Base-by-base conservation (phyloP, 92 coral and sea anemone species). In the Epizoanthus rinbou region DNA sequence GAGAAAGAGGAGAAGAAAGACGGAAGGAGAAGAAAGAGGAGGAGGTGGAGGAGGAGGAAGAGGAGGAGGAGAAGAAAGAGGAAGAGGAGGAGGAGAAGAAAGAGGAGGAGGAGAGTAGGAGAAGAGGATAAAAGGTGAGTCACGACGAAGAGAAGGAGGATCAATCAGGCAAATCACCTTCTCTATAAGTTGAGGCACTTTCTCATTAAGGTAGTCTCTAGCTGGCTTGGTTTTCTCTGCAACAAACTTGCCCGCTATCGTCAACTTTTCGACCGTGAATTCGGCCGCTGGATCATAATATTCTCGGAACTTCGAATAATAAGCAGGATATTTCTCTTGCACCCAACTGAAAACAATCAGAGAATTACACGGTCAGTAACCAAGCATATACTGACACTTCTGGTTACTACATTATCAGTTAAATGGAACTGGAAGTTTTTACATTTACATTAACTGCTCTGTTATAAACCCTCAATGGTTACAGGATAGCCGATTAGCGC, bases 221-320 rank as follows among this genome's bases (percentile, higher is more conserved):
- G 95, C 97, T 37, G 99, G 99, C 74, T 91, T 84, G 33, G 97
- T 94, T 68, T 86, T 80, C 64, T 94, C 92, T 8, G 97, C 98
- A 56, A 92, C 80, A 76, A 86, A 97, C 6, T 69, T 50, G 31
- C 90, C 91, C 11, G 90, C 91, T 80, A 92, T 85, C 16, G 85
- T 76, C 33, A 97, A 90, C 75, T 94, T 97, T 57, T 93, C 87
- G 74, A 90, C 85, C 5, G 91, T 80, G 84, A 84, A 92, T 60
- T 62, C 84, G 7, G 94, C 94, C 1, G 95, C 98, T 33, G 99
- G 99, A 80, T 97, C 98, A 0, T 86, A 86, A 43, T 87, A 89
- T 71, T 85, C 98, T 82, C 95, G 88, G 59, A 94, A 91, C 85
- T 92, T 91, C 79, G 84, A 85, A 86, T 97, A 92, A 91, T 97